A percentile compares a stretch with the other conserved stretches of the same genome.
phyloP scores from a whole-genome alignment of 2,797 vertebrate species.

The Scolopax rusticola region DNA sequence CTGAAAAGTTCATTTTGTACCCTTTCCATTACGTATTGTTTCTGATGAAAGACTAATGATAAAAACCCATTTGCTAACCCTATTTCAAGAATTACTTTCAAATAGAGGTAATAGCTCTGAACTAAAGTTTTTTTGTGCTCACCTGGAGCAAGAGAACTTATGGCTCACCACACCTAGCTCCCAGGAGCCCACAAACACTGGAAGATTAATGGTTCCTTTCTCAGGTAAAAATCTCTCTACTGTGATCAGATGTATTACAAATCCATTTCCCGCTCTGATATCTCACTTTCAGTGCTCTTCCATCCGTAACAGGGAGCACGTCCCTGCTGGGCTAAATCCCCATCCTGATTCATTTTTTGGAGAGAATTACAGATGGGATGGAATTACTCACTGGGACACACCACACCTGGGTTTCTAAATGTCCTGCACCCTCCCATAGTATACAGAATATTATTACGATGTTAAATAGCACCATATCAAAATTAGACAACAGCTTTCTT shows the following conservation, averaged over 20 bases:
- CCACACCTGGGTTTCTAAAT: background rate
- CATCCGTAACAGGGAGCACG: background rate
- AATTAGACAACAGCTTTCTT: background rate
- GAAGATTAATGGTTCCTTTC: background rate
- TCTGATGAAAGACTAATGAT: constrained; percentile 20
- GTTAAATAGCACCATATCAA: background rate
- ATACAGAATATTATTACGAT: background rate
- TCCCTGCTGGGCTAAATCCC: constrained; percentile 19
- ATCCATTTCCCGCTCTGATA: constrained; percentile 24
- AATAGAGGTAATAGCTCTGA: background rate
- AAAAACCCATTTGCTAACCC: constrained; percentile 21
- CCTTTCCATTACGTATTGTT: constrained; percentile 24
- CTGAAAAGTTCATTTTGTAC: constrained; percentile 34
- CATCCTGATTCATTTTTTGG: background rate
- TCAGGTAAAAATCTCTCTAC: background rate
- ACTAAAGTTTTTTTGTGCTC: background rate
- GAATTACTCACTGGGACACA: background rate
- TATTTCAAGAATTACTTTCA: background rate
- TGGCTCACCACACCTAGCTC: background rate
- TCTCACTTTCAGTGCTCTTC: background rate
- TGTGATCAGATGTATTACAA: constrained; percentile 14
- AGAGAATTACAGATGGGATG: background rate
- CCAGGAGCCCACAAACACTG: background rate
- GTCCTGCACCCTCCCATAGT: accelerated
- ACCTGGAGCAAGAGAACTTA: background rate